Evolutionary conservation across 2,113 vertebrate genomes (phyloP).

Genomic region (Nanorana parkeri): DNA sequence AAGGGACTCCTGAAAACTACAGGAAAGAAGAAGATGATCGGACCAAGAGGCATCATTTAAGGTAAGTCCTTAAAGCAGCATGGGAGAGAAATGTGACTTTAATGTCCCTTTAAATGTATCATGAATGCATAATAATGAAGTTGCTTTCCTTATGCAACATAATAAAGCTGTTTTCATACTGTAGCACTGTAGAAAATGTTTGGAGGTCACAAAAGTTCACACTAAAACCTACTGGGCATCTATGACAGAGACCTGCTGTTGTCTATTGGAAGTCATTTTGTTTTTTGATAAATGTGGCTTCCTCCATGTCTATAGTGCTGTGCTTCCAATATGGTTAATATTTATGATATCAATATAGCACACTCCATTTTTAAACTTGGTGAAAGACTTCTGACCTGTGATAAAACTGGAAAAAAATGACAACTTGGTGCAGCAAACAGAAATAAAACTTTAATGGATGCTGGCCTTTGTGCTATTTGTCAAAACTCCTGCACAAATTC

Average conservation of each 20-base stretch:
- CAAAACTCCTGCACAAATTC: conserved; percentile 48
- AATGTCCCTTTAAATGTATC: too few relatives aligned
- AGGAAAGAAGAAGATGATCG: too few relatives aligned
- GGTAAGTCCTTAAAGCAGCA: too few relatives aligned
- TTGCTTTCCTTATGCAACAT: too few relatives aligned
- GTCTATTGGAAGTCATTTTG: not conserved
- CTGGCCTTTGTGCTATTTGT: conserved; percentile 48
- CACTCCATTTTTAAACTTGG: conserved; percentile 24
- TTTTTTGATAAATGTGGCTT: not conserved
- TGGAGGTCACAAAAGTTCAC: not conserved
- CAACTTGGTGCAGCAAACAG: conserved; percentile 19
- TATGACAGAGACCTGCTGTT: not conserved
- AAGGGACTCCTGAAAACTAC: too few relatives aligned
- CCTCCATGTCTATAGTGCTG: not conserved
- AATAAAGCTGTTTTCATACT: too few relatives aligned
- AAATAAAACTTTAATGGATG: conserved; percentile 43
- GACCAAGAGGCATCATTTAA: too few relatives aligned
- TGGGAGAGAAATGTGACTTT: too few relatives aligned
- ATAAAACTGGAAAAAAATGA: conserved; percentile 43
- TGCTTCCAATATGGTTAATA: conserved; percentile 11
- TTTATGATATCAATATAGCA: conserved; percentile 30
- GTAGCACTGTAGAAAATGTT: too few relatives aligned
- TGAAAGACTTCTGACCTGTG: conserved; percentile 22
- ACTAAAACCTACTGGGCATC: not conserved
- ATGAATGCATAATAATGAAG: too few relatives aligned